Percentiles rank a stretch among this genome's conserved stretches.
phyloP scores from a whole-genome alignment of 2,888 invertebrate species.

The Troides oblongomaculatus region DNA sequence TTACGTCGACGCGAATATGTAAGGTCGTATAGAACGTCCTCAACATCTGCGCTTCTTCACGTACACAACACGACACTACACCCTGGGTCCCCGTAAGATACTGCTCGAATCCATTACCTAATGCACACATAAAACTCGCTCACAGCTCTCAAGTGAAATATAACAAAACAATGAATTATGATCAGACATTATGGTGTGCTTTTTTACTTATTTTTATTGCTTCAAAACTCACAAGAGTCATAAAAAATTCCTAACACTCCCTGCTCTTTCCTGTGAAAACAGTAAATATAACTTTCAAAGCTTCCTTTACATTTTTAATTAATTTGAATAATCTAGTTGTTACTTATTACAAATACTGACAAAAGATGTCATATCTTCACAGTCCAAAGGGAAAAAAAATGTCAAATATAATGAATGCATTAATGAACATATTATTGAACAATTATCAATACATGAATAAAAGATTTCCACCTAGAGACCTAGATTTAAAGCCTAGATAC shows the following conservation, averaged over 20 bases:
- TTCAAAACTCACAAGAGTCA: constrained; percentile 57
- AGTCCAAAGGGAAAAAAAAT: no score
- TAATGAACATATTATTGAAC: no score
- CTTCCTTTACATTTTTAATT: no score
- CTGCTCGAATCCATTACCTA: constrained; percentile 69
- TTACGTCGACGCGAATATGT: not conserved
- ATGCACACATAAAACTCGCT: constrained; percentile 62
- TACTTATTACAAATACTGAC: no score
- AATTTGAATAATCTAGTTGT: no score
- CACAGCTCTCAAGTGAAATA: constrained; percentile 43
- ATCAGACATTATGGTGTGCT: constrained; percentile 58
- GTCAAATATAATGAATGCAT: no score
- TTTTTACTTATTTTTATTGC: constrained; percentile 69
- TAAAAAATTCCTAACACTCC: constrained; percentile 47
- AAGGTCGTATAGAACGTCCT: constrained; percentile 2
- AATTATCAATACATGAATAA: no score
- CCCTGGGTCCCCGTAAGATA: constrained; percentile 50
- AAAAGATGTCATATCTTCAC: no score
- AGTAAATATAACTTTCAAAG: no score
- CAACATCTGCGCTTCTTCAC: constrained; percentile 12
- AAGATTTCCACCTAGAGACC: no score
- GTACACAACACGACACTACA: constrained; percentile 20
- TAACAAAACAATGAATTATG: constrained; percentile 74
- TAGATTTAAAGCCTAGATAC: no score
- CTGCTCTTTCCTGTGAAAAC: constrained; percentile 40